Base-by-base conservation (phyloP, 1,140 invertebrate genomes). In the Rhagoletis zephyria region DNA sequence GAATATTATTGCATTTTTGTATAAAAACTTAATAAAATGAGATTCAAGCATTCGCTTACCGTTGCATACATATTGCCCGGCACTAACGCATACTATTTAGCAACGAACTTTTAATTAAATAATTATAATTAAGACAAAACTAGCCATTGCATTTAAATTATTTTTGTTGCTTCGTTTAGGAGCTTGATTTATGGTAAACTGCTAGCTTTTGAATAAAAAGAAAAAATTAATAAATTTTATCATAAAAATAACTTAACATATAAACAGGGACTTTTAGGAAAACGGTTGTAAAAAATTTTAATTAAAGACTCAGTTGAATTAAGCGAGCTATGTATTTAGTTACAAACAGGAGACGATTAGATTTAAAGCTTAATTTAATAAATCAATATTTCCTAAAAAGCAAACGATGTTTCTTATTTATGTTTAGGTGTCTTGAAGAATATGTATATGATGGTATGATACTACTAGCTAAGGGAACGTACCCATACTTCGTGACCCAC, bases 281-380 rank as follows among this genome's bases (percentile, higher is more conserved):
- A 74, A 74, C 67, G 67, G 67, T 74, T 74, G 67, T 74, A 74
- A 45, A 74, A 74, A 74, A 74, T 16, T 30, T 30, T 6, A 74
- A 74, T 48, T 48, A 74, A 74, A 74, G 14, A 30, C 30, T 30
- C 67, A 74, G 67, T 14, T 74, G 42, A 74, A 40, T 45, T 7
- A 56, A 56, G 51, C 51, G 51, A 56, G 51, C 30, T 30, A 30
- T 30, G 30, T 30, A 30, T 30, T 30, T 30, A 30, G 30, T 30
- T 30, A 30, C 30, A 30, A 30, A 30, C 30, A 30, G 30, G 30
- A 30, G 30, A 30, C 30, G 10, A 56, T 56, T 56, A 56, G 2
- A 56, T 56, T 56, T 56, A 7, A 56, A 56, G 10, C 5, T 56
- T 7, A 56, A 56, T 7, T 56, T 7, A 56, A 56, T 56, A 10